A percentile compares a stretch with the other conserved stretches of the same genome.
Evolutionary conservation across 2,797 vertebrate species (phyloP).

Genomic region (Hypotaenidia philippensis): DNA sequence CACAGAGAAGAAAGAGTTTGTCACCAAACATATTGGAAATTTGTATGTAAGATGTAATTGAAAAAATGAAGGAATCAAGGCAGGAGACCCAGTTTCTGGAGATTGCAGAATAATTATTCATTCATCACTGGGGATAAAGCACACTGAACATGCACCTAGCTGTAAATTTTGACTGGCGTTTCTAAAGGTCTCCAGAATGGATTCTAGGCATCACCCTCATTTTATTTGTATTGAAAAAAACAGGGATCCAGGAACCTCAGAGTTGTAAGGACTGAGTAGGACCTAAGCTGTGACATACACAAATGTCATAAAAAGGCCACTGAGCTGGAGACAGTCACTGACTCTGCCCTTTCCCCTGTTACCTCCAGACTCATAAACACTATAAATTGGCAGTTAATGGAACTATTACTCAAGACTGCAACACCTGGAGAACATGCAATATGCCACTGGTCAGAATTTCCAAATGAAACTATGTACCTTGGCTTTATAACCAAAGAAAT

Average conservation of each 20-base stretch:
- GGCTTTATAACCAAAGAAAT: background rate
- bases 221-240: background rate
- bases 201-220: background rate
- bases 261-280: background rate
- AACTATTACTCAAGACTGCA: background rate
- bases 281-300: background rate
- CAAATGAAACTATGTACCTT: background rate
- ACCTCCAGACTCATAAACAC: background rate
- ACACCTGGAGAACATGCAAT: background rate
- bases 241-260: background rate
- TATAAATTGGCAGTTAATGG: background rate
- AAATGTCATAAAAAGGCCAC: background rate
- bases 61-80: background rate
- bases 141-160: background rate
- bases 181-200: background rate
- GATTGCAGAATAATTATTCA: background rate
- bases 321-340: background rate
- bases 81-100: background rate
- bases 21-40: background rate
- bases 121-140: background rate
- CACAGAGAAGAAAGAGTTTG: background rate
- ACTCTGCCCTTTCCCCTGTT: background rate
- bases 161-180: background rate
- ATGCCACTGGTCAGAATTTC: background rate
- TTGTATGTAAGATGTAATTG: background rate